Base-by-base conservation (phyloP, 2,888 invertebrate genomes). In the Beris chalybata region DNA sequence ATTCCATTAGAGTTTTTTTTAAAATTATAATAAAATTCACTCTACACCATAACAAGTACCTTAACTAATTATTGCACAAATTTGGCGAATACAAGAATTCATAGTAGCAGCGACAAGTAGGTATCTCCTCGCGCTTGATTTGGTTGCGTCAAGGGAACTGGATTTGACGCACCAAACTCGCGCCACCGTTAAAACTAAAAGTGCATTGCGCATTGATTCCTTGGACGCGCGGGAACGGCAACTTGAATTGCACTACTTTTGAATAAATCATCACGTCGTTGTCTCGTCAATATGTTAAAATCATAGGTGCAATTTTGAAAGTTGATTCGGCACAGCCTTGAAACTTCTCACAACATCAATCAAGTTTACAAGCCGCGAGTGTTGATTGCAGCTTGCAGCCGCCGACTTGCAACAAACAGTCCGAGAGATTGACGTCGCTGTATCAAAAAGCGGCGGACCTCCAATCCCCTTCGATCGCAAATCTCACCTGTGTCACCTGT, bases 41-140 rank as follows among this genome's bases (percentile, higher is more conserved):
- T 12, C n/a, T 30, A 47, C 22, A 30, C 29, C 15, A 47, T 45
- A 58, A 56, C 31, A 55, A 45, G 45, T 47, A 47, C 58, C 45
- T 45, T 29, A 58, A 47, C 58, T 58, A 58, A 58, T 58, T 58
- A 58, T 29, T 45, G 45, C 29, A 45, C 58, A 58, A 58, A 47
- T 58, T 58, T 45, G 47, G 58, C 43, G 43, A 47, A 45, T 58
- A 45, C 44, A 58, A 58, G 58, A 47, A 58, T 45, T 58, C 22
- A 29, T 22, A 47, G 29, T 12, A 30, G 58, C 7, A 30, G 58
- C 7, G 58, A 58, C 58, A 58, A 58, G 58, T 22, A 22, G 22
- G 22, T 58, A 45, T 58, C 47, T 44, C 58, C 45, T 47, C n/a
- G 47, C 31, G 44, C 58, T 58, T 29, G 30, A 47, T 58, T 58